Percentiles rank a stretch among this genome's conserved stretches.
These are phyloP conservation scores for Agonopterix arenella DNA, from an alignment of 2,888 invertebrate genomes.

Conservation along the genomic window DNA sequence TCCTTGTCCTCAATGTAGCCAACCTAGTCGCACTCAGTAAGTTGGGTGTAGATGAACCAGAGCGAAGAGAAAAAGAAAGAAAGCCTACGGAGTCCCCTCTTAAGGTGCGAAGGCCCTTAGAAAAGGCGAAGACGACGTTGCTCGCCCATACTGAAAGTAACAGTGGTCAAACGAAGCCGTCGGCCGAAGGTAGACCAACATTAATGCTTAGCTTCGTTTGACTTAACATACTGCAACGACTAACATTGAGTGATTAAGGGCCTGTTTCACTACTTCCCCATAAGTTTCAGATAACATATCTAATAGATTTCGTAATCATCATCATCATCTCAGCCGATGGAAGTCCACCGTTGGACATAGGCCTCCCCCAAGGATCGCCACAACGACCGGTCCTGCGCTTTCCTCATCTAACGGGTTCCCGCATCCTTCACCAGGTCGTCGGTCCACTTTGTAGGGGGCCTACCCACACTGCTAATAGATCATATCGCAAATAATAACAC, in stretches of 20 bases:
- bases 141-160: slow-evolving; percentile 68
- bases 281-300: too few relatives aligned
- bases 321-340: too few relatives aligned
- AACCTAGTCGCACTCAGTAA: slow-evolving; percentile 75
- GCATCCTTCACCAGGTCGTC: too few relatives aligned
- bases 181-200: slow-evolving; percentile 64
- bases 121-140: slow-evolving; percentile 72
- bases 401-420: too few relatives aligned
- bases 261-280: too few relatives aligned
- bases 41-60: slow-evolving; percentile 69
- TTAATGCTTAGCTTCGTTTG: slow-evolving; percentile 69
- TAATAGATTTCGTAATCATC: too few relatives aligned
- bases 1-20: slow-evolving; percentile 50
- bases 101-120: slow-evolving; percentile 61
- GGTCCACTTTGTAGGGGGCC: too few relatives aligned
- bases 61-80: slow-evolving; percentile 55
- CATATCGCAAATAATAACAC: not conserved
- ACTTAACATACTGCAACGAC: slow-evolving; percentile 62
- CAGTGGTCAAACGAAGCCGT: slow-evolving; percentile 66
- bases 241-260: slow-evolving; percentile 3
- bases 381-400: too few relatives aligned
- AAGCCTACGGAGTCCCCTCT: slow-evolving; percentile 64
- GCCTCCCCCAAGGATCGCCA: too few relatives aligned
- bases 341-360: too few relatives aligned
- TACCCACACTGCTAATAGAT: not conserved